Base-by-base conservation (phyloP, 1,140 invertebrate species). In the Drosophila persimilis region DNA sequence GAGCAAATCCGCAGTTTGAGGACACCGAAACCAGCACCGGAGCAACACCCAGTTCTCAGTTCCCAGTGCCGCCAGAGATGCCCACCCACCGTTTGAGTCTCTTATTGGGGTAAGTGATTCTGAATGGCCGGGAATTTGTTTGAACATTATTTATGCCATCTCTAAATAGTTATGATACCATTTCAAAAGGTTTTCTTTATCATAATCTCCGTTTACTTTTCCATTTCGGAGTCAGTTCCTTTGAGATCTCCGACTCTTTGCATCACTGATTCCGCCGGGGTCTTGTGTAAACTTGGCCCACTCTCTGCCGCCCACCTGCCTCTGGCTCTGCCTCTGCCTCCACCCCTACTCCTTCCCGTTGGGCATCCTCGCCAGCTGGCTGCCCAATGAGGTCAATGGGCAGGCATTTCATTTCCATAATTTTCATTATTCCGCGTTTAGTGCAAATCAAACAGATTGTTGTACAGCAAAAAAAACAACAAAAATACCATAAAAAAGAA, bases 381-480 rank as follows among this genome's bases (percentile, higher is more conserved):
- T 77, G 77, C 83, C 71, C 83, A 85, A 86, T 81, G 75, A 81
- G 83, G 81, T 86, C 81, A 86, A 88, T 86, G 83, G 78, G 81
- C 81, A 86, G 69, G 57, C 52, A 70, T 73, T 79, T 66, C 59
- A 84, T 84, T 84, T 84, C 54, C 64, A 78, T 51, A 55, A 79
- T 83, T 84, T 79, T 73, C 80, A 85, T 83, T 84, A 84, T 80
- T 80, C 65, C 56, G 62, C 83, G 72, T 63, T 76, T 81, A 81
- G 81, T 62, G 81, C 78, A 88, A 86, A 86, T 88, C 81, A 86
- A 86, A 86, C 81, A 86, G 81, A 83, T 83, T 73, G 74, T 44
- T 69, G 11, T 17, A 44, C 31, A 20, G 57, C 35, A 56, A 56
- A n/a, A 56, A 39, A 20, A 39, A n/a, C 17, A 17, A 2, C 20